Percentiles rank a stretch among this genome's conserved stretches.
These are phyloP conservation scores for Drosophila trichaetosa DNA, from an alignment of 2,888 invertebrate genomes.

Conservation along the genomic window DNA sequence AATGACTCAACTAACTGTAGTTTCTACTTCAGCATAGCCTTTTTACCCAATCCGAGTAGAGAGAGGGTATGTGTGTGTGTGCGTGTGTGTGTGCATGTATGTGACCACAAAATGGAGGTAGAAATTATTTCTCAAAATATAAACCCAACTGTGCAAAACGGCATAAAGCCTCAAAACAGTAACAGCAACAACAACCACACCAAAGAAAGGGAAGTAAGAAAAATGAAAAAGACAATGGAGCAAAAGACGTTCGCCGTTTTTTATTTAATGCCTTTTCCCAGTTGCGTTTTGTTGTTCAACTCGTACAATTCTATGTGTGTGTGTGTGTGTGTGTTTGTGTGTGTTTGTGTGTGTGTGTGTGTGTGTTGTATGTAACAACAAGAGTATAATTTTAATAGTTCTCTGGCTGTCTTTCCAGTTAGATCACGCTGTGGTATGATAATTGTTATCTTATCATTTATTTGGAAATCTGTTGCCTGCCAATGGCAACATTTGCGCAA, in stretches of 20 bases:
- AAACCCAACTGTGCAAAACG: constrained; percentile 74
- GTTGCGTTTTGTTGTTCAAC: constrained; percentile 23
- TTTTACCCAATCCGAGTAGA: not conserved
- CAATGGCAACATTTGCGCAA: constrained; percentile 15
- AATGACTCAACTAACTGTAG: not conserved
- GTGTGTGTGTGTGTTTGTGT: not conserved
- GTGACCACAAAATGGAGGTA: constrained; percentile 40
- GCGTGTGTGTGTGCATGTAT: not conserved
- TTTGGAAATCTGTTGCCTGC: constrained; percentile 56
- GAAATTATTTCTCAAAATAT: constrained; percentile 56
- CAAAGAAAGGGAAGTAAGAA: constrained; percentile 4
- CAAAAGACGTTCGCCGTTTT: constrained; percentile 52
- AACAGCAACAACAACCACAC: not conserved
- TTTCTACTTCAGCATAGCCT: not conserved
- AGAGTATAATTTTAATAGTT: constrained; percentile 17
- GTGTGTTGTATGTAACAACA: not conserved
- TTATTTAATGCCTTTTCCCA: constrained; percentile 45
- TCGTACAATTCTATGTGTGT: constrained; percentile 2
- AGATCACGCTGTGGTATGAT: constrained; percentile 7
- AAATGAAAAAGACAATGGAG: constrained; percentile 50
- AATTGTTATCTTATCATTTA: constrained; percentile 65
- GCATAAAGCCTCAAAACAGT: constrained; percentile 47
- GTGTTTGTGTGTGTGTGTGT: not conserved
- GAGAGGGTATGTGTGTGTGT: not conserved
- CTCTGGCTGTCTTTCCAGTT: constrained; percentile 2